Percentiles rank a stretch among this genome's conserved stretches.
phyloP scores from a whole-genome alignment of 2,113 vertebrate genomes.

The Eolophus roseicapilla region DNA sequence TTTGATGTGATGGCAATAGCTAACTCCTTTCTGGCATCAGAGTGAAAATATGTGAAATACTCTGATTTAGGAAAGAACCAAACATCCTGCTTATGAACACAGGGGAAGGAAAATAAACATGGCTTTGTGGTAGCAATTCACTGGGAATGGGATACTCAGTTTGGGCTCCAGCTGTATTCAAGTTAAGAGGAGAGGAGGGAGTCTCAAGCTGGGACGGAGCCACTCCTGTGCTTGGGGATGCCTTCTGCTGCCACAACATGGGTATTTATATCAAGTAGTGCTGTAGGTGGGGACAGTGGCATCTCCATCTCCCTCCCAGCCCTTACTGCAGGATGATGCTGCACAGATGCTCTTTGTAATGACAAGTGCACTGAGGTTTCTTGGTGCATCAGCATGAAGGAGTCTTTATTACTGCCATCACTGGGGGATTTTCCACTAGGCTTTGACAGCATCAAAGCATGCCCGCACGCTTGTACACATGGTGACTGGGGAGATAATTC shows the following conservation, averaged over 20 bases:
- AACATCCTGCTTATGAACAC: neutral
- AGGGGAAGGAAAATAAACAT: neutral
- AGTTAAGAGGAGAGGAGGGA: neutral
- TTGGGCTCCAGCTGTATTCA: neutral
- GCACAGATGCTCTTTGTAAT: neutral
- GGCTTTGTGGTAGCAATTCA: neutral
- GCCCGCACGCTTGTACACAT: neutral
- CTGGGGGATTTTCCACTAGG: neutral
- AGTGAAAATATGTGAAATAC: neutral
- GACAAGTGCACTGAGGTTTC: neutral
- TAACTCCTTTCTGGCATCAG: neutral
- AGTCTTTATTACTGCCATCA: neutral
- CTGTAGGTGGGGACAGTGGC: neutral
- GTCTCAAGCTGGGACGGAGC: neutral
- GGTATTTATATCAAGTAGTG: neutral
- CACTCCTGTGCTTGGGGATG: neutral
- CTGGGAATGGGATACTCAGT: neutral
- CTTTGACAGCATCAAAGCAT: neutral
- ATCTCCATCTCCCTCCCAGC: neutral
- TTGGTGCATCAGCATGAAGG: neutral
- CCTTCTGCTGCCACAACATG: neutral
- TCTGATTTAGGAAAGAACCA: neutral
- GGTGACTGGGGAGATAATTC: neutral
- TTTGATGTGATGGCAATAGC: fast-evolving
- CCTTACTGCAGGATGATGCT: neutral